Evolutionary conservation across 2,888 invertebrate species (phyloP), one percentile per base, ranked within the genome.

Genomic region (Zelleria hepariella): DNA sequence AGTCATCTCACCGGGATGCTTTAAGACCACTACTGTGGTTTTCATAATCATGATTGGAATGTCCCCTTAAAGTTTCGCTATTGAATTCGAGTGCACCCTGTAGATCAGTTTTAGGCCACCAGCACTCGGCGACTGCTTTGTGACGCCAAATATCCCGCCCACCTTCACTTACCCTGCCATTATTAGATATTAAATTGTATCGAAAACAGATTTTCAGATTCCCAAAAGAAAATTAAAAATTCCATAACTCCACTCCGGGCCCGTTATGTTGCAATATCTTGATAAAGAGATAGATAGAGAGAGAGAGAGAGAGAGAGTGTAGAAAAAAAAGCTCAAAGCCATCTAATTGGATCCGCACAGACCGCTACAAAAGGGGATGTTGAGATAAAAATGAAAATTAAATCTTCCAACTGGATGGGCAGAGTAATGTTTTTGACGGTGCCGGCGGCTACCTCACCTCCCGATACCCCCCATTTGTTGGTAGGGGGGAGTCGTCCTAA

Each of bases 311-410:
- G 32, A 42, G 32, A 42, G 4, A 10, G 32, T 15, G 32, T 1
- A 52, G 1, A 52, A 55, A 53, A 53, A 55, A 55, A 32, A 55
- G 27, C 55, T 82, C 86, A 86, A 85, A 87, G 85, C 84, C 70
- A 78, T 82, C 85, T 87, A 87, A 87, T 87, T 87, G 87, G 87
- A 87, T 85, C 85, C 85, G 75, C 80, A 82, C 75, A 78, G 79
- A 85, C 87, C 87, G 80, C 87, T 86, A 87, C 89, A 88, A 89
- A 89, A 86, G 80, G 82, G 86, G 83, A 86, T 87, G 87, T 87
- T 88, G 82, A 88, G 88, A 89, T 89, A 89, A 89, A 89, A 89
- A 89, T 89, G 89, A 89, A 89, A 89, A 89, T 89, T 88, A 89
- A 89, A 88, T 89, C 89, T 89, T 89, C 89, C 89, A 77, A 74